A percentile compares a stretch with the other conserved stretches of the same genome.
These are phyloP conservation scores for Drosophila teissieri DNA, from an alignment of 1,140 invertebrate species.

Conservation along the genomic window DNA sequence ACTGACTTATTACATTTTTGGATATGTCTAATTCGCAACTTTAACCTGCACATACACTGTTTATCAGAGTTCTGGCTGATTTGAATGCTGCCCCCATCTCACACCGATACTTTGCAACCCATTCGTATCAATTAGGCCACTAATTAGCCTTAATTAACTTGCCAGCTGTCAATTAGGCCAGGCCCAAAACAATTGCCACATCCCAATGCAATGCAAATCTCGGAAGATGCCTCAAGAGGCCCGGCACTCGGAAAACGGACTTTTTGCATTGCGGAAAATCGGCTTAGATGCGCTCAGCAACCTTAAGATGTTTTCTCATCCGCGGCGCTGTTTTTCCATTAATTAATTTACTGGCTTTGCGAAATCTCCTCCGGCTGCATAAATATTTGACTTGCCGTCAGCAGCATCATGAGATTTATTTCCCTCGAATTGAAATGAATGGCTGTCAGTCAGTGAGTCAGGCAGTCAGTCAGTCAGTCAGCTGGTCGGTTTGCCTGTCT, in stretches of 20 bases:
- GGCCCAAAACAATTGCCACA: slow-evolving; percentile 34
- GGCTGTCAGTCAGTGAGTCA: slow-evolving; percentile 33
- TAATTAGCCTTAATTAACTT: slow-evolving; percentile 74
- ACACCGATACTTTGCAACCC: slow-evolving; percentile 10
- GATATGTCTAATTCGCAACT: too few species aligned
- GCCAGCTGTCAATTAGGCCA: slow-evolving; percentile 71
- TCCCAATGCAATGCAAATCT: slow-evolving; percentile 46
- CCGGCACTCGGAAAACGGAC: not conserved
- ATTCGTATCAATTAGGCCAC: slow-evolving; percentile 70
- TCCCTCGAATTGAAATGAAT: slow-evolving; percentile 52
- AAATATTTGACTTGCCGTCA: slow-evolving; percentile 73
- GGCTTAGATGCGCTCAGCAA: slow-evolving; percentile 51
- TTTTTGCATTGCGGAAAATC: slow-evolving; percentile 33
- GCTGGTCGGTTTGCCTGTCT: slow-evolving; percentile 28
- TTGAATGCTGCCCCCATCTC: not conserved
- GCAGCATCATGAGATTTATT: slow-evolving; percentile 40
- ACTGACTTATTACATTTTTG: too few species aligned
- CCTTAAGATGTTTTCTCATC: slow-evolving; percentile 36
- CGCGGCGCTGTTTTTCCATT: slow-evolving; percentile 52
- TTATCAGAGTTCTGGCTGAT: too few species aligned
- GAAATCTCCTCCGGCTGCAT: slow-evolving; percentile 54
- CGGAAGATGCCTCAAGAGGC: not conserved
- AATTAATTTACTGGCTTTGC: slow-evolving; percentile 72
- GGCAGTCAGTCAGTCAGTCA: slow-evolving; percentile 26
- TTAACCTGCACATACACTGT: not conserved